These are phyloP conservation scores for Caenorhabditis virilis DNA, from an alignment of 2,888 invertebrate species.

Conservation along the genomic window DNA sequence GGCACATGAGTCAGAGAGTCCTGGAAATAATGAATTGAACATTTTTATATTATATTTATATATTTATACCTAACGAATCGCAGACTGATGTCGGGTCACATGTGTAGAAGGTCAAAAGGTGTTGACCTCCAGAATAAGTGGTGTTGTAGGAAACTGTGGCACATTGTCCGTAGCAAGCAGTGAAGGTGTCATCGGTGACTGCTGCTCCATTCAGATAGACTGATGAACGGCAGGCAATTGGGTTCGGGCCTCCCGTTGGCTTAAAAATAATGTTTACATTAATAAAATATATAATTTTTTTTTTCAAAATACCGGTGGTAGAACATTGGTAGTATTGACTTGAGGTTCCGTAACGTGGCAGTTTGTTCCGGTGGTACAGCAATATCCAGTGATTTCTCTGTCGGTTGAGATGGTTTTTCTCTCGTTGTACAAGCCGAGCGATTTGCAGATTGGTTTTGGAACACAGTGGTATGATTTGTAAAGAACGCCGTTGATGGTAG, in stretches of 20 bases:
- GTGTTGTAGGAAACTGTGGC: slow-evolving; percentile 31
- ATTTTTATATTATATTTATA: neutral
- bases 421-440: slow-evolving; percentile 39
- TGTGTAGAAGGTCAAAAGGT: slow-evolving; percentile 37
- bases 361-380: slow-evolving; percentile 39
- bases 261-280: too few species aligned
- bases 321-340: slow-evolving; percentile 17
- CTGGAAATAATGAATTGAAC: slow-evolving; percentile 13
- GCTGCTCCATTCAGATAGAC: slow-evolving; percentile 26
- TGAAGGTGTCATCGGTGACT: slow-evolving; percentile 17
- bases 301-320: slow-evolving; percentile 20
- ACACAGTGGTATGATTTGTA: slow-evolving; percentile 50
- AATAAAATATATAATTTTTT: neutral
- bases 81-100: slow-evolving; percentile 51
- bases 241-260: slow-evolving; percentile 13
- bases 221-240: slow-evolving; percentile 35
- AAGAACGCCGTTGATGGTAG: slow-evolving; percentile 13
- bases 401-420: slow-evolving; percentile 25
- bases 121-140: slow-evolving; percentile 12
- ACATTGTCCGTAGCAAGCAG: slow-evolving; percentile 41
- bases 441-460: slow-evolving; percentile 32
- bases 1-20: slow-evolving; percentile 34
- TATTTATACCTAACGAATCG: slow-evolving; percentile 19
- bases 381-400: slow-evolving; percentile 35
- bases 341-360: slow-evolving; percentile 37